Evolutionary conservation across 2,113 vertebrate species (phyloP).

Genomic region (Heterocephalus glaber): DNA sequence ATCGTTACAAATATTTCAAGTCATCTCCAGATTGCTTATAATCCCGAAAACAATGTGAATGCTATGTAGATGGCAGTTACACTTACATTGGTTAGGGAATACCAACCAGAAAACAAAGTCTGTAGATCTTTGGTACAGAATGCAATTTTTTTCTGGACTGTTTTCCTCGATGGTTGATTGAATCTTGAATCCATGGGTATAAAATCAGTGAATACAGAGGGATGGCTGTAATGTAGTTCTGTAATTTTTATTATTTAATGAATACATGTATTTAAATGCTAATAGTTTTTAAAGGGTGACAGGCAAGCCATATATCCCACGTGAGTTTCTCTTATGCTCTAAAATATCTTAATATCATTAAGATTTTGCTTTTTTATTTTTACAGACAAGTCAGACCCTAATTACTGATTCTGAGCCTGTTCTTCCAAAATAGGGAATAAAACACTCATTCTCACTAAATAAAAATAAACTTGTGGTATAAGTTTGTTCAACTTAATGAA

Average conservation of each 20-base stretch:
- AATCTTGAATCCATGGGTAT: background rate
- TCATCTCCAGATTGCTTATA: background rate
- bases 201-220: background rate
- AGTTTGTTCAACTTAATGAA: background rate
- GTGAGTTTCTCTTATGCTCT: background rate
- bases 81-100: background rate
- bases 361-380: background rate
- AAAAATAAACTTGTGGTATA: background rate
- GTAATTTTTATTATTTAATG: slow-evolving; percentile 49
- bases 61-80: background rate
- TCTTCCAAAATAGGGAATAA: slow-evolving; percentile 38
- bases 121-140: background rate
- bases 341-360: slow-evolving; percentile 14
- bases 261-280: slow-evolving; percentile 31
- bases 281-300: background rate
- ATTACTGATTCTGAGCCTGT: background rate
- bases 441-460: background rate
- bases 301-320: background rate
- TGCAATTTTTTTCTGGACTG: background rate
- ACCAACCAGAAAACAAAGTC: background rate
- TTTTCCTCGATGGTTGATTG: background rate
- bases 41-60: background rate
- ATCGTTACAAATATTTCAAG: background rate
- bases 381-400: background rate
- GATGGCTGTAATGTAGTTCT: slow-evolving; percentile 17